Evolutionary conservation across 2,113 vertebrate species (phyloP).

Genomic region (Esox niger): DNA sequence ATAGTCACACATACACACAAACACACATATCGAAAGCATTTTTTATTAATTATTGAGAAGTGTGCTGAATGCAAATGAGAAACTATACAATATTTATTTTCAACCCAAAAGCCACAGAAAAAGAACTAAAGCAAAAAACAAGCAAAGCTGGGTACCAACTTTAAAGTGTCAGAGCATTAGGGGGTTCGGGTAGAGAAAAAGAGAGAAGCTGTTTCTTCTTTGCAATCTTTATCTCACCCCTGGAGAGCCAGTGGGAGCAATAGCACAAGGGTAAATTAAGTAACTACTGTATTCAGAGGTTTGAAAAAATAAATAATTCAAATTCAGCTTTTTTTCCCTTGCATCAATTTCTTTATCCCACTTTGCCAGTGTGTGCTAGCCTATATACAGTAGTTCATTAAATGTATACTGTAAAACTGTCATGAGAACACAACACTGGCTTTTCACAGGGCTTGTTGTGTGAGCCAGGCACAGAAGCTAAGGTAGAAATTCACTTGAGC

Average conservation of each 20-base stretch:
- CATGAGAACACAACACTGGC: neutral
- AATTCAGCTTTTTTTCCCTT: conserved; percentile 14
- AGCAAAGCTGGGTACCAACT: conserved; percentile 28
- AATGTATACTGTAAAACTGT: conserved; percentile 22
- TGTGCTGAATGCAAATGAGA: conserved; percentile 49
- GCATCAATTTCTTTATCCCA: conserved; percentile 23
- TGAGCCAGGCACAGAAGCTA: conserved; percentile 25
- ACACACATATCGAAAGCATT: conserved; percentile 32
- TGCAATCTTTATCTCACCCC: conserved; percentile 21
- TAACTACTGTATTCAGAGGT: conserved; percentile 19
- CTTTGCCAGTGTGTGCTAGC: conserved; percentile 32
- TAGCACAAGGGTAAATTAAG: conserved; percentile 43
- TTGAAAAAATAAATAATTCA: no score
- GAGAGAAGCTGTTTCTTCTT: conserved; percentile 30
- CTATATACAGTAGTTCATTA: neutral
- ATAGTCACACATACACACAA: neutral
- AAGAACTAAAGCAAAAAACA: conserved; percentile 35
- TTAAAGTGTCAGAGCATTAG: conserved; percentile 32
- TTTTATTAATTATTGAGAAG: conserved; percentile 58
- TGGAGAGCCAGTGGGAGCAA: conserved; percentile 25
- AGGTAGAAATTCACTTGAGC: conserved; percentile 49
- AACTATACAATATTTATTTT: conserved; percentile 37
- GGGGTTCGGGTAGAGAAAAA: conserved; percentile 25
- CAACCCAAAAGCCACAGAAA: conserved; percentile 21
- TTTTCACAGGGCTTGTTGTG: neutral